Conservation (phyloP, 2,113 vertebrate genomes). For the Apodemus speciosus region DNA sequence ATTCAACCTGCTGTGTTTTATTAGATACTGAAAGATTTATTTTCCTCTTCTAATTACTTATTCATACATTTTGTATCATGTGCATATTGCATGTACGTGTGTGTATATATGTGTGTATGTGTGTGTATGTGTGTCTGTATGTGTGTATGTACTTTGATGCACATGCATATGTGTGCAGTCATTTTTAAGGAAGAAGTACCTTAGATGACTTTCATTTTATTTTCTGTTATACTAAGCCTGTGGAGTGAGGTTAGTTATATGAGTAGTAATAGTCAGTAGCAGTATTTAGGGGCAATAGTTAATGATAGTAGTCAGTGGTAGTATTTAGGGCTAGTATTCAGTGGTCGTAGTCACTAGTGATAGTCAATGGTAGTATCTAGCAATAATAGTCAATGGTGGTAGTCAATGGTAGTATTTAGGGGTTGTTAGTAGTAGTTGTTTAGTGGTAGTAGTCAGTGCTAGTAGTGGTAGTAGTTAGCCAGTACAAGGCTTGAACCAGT, state of each 20-base stretch:
- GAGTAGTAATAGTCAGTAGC: background rate
- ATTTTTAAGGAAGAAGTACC: too few species aligned
- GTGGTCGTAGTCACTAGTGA: background rate
- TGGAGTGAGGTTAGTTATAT: background rate
- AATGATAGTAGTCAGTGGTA: background rate
- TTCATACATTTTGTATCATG: background rate
- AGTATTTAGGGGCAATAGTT: background rate
- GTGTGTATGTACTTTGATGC: background rate
- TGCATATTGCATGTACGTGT: background rate
- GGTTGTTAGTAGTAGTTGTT: background rate
- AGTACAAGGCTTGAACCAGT: background rate
- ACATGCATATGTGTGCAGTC: too few species aligned
- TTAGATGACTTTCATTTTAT: background rate
- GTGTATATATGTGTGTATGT: background rate
- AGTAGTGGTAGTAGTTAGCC: background rate
- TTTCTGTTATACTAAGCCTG: background rate
- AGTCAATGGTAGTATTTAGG: background rate
- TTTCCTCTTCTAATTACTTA: background rate
- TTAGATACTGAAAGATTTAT: background rate
- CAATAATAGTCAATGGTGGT: background rate
- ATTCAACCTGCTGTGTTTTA: background rate
- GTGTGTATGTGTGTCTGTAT: background rate
- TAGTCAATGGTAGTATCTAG: background rate
- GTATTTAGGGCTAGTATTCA: background rate
- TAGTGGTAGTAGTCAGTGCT: background rate